phyloP scores from a whole-genome alignment of 2,113 vertebrate genomes.

The Argyrosomus japonicus region DNA sequence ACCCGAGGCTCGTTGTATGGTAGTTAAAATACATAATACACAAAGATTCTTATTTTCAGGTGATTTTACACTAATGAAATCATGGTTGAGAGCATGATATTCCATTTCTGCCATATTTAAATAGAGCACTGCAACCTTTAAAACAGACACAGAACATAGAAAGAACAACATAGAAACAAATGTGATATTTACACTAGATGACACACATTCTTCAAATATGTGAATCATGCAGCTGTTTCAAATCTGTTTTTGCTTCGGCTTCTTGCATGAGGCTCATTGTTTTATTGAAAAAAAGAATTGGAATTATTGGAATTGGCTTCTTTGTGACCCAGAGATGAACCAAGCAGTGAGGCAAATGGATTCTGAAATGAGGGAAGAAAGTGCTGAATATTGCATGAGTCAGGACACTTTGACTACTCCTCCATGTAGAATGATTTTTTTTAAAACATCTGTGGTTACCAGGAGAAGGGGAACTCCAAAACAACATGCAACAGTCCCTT shows the following conservation, averaged over 20 bases:
- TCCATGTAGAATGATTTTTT: conserved; percentile 21
- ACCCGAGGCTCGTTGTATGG: no score
- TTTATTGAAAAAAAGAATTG: background rate
- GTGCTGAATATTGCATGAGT: conserved; percentile 63
- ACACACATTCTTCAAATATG: background rate
- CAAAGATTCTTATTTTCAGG: no score
- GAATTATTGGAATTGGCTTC: background rate
- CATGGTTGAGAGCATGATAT: no score
- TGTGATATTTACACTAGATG: no score
- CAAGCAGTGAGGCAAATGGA: conserved; percentile 44
- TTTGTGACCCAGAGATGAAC: conserved; percentile 57
- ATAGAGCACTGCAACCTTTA: no score
- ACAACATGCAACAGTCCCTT: conserved; percentile 17
- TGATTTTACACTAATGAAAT: no score
- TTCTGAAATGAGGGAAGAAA: conserved; percentile 28
- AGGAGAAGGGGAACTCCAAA: conserved; percentile 31
- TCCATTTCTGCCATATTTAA: no score
- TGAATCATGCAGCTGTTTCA: background rate
- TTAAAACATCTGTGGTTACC: conserved; percentile 20
- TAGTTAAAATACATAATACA: no score
- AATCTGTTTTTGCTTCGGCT: background rate
- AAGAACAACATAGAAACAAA: no score
- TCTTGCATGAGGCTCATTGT: background rate
- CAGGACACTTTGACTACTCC: conserved; percentile 11
- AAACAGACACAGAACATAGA: no score